A percentile compares a stretch with the other conserved stretches of the same genome.
Evolutionary conservation across 2,113 vertebrate genomes (phyloP).

Genomic region (Falcunculus frontatus): DNA sequence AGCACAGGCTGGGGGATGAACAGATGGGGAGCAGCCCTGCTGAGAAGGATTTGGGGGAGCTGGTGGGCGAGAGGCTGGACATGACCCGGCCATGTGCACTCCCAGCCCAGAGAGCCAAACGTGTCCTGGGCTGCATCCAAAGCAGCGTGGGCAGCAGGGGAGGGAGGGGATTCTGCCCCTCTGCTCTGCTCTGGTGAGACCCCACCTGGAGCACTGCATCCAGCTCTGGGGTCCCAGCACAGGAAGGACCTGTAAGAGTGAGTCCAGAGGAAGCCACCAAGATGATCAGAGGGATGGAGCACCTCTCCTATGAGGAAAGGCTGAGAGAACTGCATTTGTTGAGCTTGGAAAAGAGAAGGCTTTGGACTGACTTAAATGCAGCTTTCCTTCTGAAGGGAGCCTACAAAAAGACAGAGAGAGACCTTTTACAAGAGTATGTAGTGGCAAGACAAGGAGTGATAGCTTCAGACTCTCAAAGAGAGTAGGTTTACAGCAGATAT

Average conservation of each 20-base stretch:
- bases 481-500: neutral
- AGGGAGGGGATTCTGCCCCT: neutral
- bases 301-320: neutral
- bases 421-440: neutral
- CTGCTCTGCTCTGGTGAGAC: neutral
- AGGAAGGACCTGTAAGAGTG: fast-evolving
- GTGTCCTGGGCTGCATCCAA: neutral
- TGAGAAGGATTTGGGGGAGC: neutral
- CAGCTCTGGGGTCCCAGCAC: neutral
- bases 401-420: neutral
- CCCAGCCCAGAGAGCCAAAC: neutral
- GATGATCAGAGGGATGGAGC: fast-evolving
- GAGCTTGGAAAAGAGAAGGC: neutral
- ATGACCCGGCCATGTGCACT: neutral
- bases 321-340: neutral
- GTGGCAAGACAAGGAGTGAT: neutral
- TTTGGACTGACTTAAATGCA: neutral
- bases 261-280: neutral
- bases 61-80: neutral
- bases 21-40: fast-evolving
- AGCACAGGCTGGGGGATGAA: fast-evolving
- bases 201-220: neutral
- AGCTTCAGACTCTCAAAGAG: neutral
- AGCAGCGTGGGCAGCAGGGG: neutral
- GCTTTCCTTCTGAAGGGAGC: neutral